Evolutionary conservation across 2,113 vertebrate species (phyloP).

Genomic region (Eretmochelys imbricata): DNA sequence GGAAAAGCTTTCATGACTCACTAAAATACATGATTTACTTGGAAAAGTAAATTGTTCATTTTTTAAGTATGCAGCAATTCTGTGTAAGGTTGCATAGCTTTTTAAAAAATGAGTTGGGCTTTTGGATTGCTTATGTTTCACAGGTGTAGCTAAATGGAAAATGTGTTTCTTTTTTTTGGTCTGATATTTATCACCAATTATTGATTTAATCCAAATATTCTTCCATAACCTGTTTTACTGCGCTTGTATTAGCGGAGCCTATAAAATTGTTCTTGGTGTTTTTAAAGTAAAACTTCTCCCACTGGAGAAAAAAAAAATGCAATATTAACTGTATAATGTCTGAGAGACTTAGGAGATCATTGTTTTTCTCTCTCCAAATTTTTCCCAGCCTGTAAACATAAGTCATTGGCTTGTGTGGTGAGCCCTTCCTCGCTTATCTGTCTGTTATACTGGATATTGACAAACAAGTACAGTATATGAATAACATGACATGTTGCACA

Average conservation of each 20-base stretch:
- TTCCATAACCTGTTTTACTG: rapidly evolving
- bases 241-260: background rate
- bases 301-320: background rate
- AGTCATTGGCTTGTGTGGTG: background rate
- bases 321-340: background rate
- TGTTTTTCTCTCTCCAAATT: background rate
- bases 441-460: background rate
- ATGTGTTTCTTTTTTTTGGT: background rate
- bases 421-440: background rate
- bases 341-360: background rate
- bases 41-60: background rate
- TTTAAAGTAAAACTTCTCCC: background rate
- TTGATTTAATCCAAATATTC: background rate
- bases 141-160: background rate
- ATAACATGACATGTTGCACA: background rate
- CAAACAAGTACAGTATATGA: background rate
- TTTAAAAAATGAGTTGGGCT: background rate
- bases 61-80: background rate
- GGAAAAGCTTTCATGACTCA: constrained; percentile 20
- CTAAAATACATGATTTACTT: constrained; percentile 31
- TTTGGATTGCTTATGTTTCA: background rate
- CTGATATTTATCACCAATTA: background rate
- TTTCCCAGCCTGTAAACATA: background rate
- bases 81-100: background rate
- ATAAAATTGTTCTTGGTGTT: background rate